phyloP scores from a whole-genome alignment of 2,797 vertebrate species.

The Hippocampus kuda region DNA sequence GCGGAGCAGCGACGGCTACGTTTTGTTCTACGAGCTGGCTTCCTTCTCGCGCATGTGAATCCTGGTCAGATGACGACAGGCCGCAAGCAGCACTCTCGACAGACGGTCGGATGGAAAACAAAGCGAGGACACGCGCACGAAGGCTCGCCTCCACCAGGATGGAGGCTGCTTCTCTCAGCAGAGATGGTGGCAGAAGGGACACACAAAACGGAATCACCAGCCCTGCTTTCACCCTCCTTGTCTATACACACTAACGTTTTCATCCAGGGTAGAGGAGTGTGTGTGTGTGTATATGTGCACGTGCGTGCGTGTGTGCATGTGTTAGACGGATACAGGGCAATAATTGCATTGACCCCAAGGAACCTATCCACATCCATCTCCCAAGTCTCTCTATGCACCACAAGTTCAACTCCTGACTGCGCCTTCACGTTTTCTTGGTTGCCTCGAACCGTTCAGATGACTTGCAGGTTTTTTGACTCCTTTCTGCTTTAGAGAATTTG shows the following conservation, averaged over 20 bases:
- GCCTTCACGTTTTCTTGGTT: constrained; percentile 53
- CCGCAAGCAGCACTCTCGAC: constrained; percentile 14
- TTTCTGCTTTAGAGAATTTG: constrained; percentile 34
- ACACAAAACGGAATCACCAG: constrained; percentile 36
- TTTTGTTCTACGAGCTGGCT: constrained; percentile 90
- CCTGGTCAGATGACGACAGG: constrained; percentile 16
- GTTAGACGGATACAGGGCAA: constrained; percentile 53
- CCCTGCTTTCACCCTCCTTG: constrained; percentile 26
- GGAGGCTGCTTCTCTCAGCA: constrained; percentile 20
- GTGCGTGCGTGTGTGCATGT: constrained; percentile 14
- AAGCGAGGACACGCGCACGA: constrained; percentile 5
- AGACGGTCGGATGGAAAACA: constrained; percentile 7
- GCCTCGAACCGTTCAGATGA: constrained; percentile 52
- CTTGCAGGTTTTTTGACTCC: constrained; percentile 19
- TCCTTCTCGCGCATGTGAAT: constrained; percentile 82
- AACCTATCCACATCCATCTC: constrained; percentile 37
- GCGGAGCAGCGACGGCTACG: constrained; percentile 90
- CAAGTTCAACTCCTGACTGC: constrained; percentile 50
- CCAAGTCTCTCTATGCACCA: constrained; percentile 67
- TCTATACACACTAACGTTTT: constrained; percentile 11
- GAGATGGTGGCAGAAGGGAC: constrained; percentile 12
- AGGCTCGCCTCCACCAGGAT: constrained; percentile 21
- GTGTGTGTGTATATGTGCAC: constrained; percentile 24
- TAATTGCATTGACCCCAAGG: constrained; percentile 41
- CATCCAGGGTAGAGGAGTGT: constrained; percentile 26